Conservation (phyloP, 1,140 invertebrate species). For the Pollicipes pollicipes region DNA sequence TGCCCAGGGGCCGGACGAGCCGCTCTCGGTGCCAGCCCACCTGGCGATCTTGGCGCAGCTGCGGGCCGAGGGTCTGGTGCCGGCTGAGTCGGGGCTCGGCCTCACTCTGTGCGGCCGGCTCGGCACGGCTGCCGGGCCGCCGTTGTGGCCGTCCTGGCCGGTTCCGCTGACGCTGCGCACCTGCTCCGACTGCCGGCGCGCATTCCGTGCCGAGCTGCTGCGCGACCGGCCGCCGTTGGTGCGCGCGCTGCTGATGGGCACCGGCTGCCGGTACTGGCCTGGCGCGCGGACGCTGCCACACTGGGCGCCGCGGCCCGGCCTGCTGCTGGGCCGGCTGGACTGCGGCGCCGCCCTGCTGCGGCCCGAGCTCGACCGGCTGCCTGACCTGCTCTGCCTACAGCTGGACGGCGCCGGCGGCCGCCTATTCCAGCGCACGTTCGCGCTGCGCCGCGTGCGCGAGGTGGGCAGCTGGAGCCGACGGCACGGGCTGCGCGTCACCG, state of each 20-base stretch:
- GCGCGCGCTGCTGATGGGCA: background rate
- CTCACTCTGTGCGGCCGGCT: background rate
- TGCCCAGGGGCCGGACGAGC: no score
- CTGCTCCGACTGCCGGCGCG: background rate
- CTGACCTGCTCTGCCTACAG: background rate
- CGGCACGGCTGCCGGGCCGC: no score
- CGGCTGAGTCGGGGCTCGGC: background rate
- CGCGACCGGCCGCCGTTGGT: background rate
- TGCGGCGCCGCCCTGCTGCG: background rate
- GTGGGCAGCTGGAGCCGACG: background rate
- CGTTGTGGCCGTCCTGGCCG: no score
- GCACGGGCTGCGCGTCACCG: background rate
- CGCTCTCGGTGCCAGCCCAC: background rate
- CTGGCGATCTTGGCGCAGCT: background rate
- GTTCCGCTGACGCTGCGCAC: background rate
- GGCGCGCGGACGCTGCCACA: background rate
- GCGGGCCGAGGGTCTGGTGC: background rate
- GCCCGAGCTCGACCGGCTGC: background rate
- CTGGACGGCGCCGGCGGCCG: background rate
- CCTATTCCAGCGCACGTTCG: background rate
- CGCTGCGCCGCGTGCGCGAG: background rate
- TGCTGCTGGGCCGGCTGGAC: background rate
- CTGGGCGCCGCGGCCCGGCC: background rate
- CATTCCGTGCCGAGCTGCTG: background rate
- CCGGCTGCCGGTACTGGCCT: background rate